A percentile compares a stretch with the other conserved stretches of the same genome.
Conservation (phyloP, 2,113 vertebrate genomes). For the Sialia sialis region DNA sequence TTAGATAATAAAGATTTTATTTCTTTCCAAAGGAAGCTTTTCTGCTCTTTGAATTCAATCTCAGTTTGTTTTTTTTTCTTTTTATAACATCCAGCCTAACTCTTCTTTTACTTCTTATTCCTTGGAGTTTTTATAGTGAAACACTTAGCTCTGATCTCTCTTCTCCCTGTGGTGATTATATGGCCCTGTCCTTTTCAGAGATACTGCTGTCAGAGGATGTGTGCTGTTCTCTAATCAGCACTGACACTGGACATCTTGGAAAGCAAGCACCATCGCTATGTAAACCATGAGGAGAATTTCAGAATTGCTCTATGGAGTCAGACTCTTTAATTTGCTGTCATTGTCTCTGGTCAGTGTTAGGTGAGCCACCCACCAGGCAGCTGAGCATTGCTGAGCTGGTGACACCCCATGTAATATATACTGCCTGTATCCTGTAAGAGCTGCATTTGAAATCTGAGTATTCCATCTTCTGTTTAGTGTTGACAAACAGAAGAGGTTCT, state of each 20-base stretch:
- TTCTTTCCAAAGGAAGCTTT: neutral
- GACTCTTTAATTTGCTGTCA: neutral
- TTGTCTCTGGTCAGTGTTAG: neutral
- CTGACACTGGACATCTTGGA: neutral
- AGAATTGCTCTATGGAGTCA: neutral
- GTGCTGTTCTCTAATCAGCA: neutral
- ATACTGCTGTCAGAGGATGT: accelerated
- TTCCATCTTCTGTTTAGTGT: neutral
- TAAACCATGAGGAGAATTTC: neutral
- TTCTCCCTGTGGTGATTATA: neutral
- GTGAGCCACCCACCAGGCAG: neutral
- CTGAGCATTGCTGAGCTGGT: neutral
- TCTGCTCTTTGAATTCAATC: neutral
- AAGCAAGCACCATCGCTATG: neutral
- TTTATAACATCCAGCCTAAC: neutral
- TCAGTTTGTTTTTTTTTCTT: neutral
- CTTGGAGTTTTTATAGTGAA: neutral
- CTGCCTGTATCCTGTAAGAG: neutral
- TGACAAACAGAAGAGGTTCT: neutral
- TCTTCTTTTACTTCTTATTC: neutral
- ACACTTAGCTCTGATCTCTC: neutral
- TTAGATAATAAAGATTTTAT: neutral
- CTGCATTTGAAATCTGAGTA: neutral
- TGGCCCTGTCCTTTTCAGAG: neutral
- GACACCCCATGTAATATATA: neutral